Conservation (phyloP, 1,140 invertebrate genomes). For the Palaemon carinicauda region DNA sequence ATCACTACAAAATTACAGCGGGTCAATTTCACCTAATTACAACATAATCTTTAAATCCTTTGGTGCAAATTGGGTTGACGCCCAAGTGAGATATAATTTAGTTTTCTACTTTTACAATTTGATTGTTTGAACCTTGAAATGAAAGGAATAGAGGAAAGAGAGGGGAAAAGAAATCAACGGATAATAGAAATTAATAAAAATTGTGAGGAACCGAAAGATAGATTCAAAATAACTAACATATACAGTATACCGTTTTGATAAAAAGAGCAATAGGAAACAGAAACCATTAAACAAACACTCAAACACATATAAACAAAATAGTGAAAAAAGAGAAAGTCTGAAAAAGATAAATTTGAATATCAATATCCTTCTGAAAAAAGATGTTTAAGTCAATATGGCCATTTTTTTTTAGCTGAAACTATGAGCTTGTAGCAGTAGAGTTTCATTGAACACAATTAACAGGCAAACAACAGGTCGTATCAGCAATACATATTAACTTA, state of each 20-base stretch:
- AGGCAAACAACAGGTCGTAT: too few relatives aligned
- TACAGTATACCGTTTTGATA: not conserved
- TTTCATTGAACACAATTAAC: too few relatives aligned
- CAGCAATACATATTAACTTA: too few relatives aligned
- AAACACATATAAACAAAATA: not conserved
- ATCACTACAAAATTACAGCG: too few relatives aligned
- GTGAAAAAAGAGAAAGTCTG: not conserved
- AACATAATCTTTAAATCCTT: too few relatives aligned
- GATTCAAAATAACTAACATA: not conserved
- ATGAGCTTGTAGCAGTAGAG: too few relatives aligned
- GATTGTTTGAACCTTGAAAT: not conserved
- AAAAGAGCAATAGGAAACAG: not conserved
- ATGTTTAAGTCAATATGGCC: too few relatives aligned
- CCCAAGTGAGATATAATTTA: not conserved
- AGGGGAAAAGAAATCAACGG: not conserved
- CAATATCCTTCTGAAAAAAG: too few relatives aligned
- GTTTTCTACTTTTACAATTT: not conserved
- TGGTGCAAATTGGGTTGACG: not conserved
- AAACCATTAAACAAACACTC: not conserved
- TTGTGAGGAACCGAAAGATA: not conserved
- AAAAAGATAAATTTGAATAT: not conserved
- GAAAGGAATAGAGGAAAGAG: not conserved
- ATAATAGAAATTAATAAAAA: not conserved
- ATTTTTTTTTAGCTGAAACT: too few relatives aligned
- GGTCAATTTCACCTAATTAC: too few relatives aligned